A percentile compares a stretch with the other conserved stretches of the same genome.
Evolutionary conservation across 2,888 invertebrate genomes (phyloP).

Genomic region (Metopia argyrocephala): DNA sequence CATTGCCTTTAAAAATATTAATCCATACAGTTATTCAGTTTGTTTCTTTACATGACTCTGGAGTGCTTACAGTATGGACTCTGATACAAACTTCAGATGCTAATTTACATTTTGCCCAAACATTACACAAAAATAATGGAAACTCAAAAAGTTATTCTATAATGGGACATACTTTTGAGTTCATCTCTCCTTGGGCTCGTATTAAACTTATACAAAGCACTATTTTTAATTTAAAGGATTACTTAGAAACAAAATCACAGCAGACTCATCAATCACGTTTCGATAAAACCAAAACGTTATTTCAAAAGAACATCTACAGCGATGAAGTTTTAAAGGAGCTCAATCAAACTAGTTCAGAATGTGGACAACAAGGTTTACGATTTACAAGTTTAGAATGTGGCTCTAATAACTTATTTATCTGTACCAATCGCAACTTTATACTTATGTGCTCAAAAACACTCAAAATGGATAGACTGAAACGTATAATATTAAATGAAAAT

Average conservation of each 20-base stretch:
- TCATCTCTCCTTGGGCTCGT: slow-evolving; percentile 77
- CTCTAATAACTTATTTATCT: slow-evolving; percentile 73
- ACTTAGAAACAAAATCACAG: slow-evolving; percentile 69
- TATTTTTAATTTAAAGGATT: slow-evolving; percentile 73
- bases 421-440: slow-evolving; percentile 77
- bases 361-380: slow-evolving; percentile 73
- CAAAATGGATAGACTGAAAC: slow-evolving; percentile 73
- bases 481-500: slow-evolving; percentile 74
- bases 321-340: slow-evolving; percentile 76
- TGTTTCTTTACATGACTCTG: slow-evolving; percentile 78
- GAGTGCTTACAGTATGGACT: slow-evolving; percentile 78
- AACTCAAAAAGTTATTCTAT: slow-evolving; percentile 28
- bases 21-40: slow-evolving; percentile 72
- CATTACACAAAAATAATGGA: slow-evolving; percentile 1
- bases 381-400: slow-evolving; percentile 75
- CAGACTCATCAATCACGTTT: slow-evolving; percentile 72
- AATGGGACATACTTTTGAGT: slow-evolving; percentile 67
- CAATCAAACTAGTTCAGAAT: slow-evolving; percentile 68
- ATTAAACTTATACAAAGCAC: slow-evolving; percentile 76
- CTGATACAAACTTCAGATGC: slow-evolving; percentile 71
- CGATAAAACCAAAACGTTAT: slow-evolving; percentile 76
- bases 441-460: slow-evolving; percentile 75
- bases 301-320: slow-evolving; percentile 76
- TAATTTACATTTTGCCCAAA: neutral
- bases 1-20: neutral